A percentile compares a stretch with the other conserved stretches of the same genome.
These are phyloP conservation scores for Micrasema minimum DNA, from an alignment of 1,140 invertebrate species.

Conservation along the genomic window DNA sequence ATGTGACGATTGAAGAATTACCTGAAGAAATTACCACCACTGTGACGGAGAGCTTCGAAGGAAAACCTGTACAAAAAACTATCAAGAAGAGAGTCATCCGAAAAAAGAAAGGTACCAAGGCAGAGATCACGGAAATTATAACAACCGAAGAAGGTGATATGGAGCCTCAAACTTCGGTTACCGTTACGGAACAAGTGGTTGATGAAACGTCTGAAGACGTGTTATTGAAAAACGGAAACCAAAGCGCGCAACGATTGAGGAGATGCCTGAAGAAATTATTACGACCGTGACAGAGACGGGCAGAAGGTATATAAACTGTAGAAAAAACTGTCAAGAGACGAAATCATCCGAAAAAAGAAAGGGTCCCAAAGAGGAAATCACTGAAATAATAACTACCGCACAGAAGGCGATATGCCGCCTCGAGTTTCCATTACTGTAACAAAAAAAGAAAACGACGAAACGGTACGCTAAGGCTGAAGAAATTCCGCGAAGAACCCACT, in stretches of 20 bases:
- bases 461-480: constrained; percentile 53
- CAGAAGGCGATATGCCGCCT: constrained; percentile 52
- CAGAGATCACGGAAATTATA: constrained; percentile 57
- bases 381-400: constrained; percentile 40
- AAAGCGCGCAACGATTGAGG: too few species aligned
- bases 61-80: constrained; percentile 51
- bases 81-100: constrained; percentile 55
- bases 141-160: constrained; percentile 58
- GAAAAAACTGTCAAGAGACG: constrained; percentile 55
- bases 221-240: too few species aligned
- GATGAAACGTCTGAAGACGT: constrained; percentile 3
- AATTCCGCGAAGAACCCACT: constrained; percentile 50
- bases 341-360: constrained; percentile 43
- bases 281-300: constrained; percentile 6
- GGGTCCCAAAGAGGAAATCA: constrained; percentile 17
- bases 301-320: too few species aligned
- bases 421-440: background rate
- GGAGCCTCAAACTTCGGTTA: background rate
- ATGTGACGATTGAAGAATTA: constrained; percentile 13
- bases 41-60: constrained; percentile 49
- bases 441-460: constrained; percentile 42
- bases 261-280: constrained; percentile 7
- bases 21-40: constrained; percentile 16
- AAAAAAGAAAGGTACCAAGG: constrained; percentile 55
- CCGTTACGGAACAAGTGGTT: constrained; percentile 34